Conservation (phyloP, 2,888 invertebrate species). For the Troides aeacus region DNA sequence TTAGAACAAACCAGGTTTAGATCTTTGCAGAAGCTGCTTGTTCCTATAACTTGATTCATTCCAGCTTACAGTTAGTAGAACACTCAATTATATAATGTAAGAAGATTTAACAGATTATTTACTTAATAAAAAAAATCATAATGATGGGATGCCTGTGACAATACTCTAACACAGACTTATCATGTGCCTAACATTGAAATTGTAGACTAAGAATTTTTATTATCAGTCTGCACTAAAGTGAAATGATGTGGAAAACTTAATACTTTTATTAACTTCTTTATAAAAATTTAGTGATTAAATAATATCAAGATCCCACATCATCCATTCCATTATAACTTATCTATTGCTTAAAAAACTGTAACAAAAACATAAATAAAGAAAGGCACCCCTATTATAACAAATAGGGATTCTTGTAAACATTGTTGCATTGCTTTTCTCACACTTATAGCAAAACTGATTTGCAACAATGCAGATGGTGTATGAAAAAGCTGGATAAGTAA, state of each 20-base stretch:
- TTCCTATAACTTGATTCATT: conserved; percentile 40
- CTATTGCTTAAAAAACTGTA: conserved; percentile 42
- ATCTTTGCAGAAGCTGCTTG: not conserved
- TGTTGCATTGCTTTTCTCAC: conserved; percentile 37
- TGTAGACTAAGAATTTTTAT: conserved; percentile 37
- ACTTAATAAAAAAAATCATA: conserved; percentile 24
- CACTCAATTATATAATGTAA: conserved; percentile 55
- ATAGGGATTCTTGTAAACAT: conserved; percentile 50
- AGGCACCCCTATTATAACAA: conserved; percentile 50
- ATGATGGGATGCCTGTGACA: conserved; percentile 21
- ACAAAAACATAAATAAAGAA: conserved; percentile 47
- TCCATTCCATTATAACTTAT: conserved; percentile 17
- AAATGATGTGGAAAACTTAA: conserved; percentile 32
- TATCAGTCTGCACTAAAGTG: conserved; percentile 36
- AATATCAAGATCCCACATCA: conserved; percentile 28
- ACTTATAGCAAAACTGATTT: conserved; percentile 30
- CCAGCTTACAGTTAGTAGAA: conserved; percentile 55
- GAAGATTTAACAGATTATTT: conserved; percentile 23
- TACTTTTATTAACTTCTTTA: not conserved
- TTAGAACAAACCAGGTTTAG: conserved; percentile 21
- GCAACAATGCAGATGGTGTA: conserved; percentile 40
- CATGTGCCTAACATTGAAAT: conserved; percentile 33
- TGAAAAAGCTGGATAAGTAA: conserved; percentile 35
- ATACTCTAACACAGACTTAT: conserved; percentile 31
- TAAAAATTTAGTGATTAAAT: not conserved